Evolutionary conservation across 2,113 vertebrate genomes (phyloP), one percentile per base, ranked within the genome.

Genomic region (Xenotilapia longispinis): DNA sequence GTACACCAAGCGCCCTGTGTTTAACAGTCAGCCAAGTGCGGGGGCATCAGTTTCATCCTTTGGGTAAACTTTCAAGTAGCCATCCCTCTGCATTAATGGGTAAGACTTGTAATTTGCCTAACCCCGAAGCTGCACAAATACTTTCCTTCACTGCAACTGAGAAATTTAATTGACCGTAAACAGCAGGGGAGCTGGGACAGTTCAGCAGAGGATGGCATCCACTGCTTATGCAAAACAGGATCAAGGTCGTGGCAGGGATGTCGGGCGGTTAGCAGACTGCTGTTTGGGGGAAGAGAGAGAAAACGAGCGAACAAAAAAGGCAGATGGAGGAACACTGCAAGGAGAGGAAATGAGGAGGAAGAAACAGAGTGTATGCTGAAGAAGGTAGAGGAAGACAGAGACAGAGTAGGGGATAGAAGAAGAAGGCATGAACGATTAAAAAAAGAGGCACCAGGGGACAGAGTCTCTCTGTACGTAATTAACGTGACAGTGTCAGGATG

Each of bases 391-490:
- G 15, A 51, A 78, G 47, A 87, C 3, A 15, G n/a, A 83, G 63
- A 21, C 7, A 68, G 28, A 88, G 19, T 14, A 81, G 21, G 54
- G 84, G 54, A 85, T 4, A 40, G 55, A 84, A n/a, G 15, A 89
- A 63, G 55, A 89, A 70, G 45, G 54, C 55, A 49, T 55, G 26
- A 65, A 11, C 10, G 23, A 82, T 80, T 38, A 38, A 65, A 65
- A 65, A 84, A 88, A 87, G 58, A 42, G 47, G 83, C 75, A 89
- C 85, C 89, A 31, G 68, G 91, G 87, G 84, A 92, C 73, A 21
- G 78, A 88, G 90, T 79, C 84, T 90, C 81, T 55, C 45, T 85
- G 89, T 88, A 88, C 47, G 33, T 93, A 90, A 92, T 94, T 93
- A 94, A 92, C 58, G 79, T 80, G 80, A 84, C 89, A 73, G 87